phyloP scores from a whole-genome alignment of 2,113 vertebrate genomes.

The Phrynosoma blainvillii region DNA sequence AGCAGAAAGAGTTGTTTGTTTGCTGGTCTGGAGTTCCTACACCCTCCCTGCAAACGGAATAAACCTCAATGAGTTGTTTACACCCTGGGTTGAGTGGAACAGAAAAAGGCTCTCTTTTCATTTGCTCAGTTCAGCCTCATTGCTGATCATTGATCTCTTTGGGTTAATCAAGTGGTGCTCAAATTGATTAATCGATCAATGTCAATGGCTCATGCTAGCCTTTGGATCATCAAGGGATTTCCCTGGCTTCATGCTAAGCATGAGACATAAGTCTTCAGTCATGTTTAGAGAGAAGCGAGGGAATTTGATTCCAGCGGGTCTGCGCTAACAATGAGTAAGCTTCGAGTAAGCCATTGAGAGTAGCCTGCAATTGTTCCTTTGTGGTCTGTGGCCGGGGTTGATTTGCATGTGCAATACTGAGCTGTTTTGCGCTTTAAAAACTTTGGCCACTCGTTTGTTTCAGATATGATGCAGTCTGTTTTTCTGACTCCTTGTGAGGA shows the following conservation, averaged over 20 bases:
- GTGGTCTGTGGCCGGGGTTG: no score
- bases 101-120: constrained; percentile 7
- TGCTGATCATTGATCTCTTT: neutral
- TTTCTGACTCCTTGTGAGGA: no score
- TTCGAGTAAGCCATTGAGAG: no score
- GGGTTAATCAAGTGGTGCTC: neutral
- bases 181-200: neutral
- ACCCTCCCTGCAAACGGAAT: neutral
- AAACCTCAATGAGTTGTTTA: constrained; percentile 58
- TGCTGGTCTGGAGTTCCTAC: no score
- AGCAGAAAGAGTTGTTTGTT: constrained; percentile 16
- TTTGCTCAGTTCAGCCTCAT: neutral
- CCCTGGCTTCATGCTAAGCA: neutral
- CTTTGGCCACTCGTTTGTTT: no score
- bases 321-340: no score
- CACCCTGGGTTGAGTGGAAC: constrained; percentile 47
- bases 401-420: no score
- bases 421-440: no score
- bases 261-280: neutral
- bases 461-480: no score
- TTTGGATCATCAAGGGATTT: neutral
- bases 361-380: no score
- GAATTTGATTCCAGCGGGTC: neutral
- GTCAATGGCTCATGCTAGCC: no score
- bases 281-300: neutral